Conservation (phyloP, 2,888 invertebrate species). For the Meganola albula region DNA sequence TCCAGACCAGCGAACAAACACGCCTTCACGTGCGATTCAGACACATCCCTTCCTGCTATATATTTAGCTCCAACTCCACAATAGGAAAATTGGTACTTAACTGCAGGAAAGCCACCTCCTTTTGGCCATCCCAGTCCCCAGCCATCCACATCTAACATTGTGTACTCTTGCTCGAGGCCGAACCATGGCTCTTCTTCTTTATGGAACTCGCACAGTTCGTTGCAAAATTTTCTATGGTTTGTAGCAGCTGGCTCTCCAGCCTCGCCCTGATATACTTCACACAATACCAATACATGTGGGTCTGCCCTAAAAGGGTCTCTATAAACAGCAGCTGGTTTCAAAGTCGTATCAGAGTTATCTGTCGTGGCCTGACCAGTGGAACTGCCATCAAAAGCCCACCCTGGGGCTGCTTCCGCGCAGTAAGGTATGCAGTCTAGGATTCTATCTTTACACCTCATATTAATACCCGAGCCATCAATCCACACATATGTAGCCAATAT, state of each 20-base stretch:
- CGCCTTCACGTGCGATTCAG: constrained; percentile 88
- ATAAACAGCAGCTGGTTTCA: constrained; percentile 92
- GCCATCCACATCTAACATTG: constrained; percentile 90
- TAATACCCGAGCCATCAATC: constrained; percentile 88
- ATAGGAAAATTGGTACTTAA: constrained; percentile 92
- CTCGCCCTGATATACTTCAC: constrained; percentile 87
- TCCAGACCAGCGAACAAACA: constrained; percentile 96
- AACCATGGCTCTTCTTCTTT: constrained; percentile 89
- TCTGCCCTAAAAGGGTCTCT: constrained; percentile 93
- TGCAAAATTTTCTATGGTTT: constrained; percentile 84
- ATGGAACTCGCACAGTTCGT: constrained; percentile 83
- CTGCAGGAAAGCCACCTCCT: constrained; percentile 90
- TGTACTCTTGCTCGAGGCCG: constrained; percentile 95
- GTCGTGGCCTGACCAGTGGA: constrained; percentile 89
- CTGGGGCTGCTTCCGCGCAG: constrained; percentile 76
- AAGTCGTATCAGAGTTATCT: constrained; percentile 92
- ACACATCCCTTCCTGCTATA: constrained; percentile 94
- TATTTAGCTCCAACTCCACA: constrained; percentile 97
- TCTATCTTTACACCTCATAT: constrained; percentile 82
- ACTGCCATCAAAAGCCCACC: constrained; percentile 96
- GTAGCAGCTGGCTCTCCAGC: constrained; percentile 83
- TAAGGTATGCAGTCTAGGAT: constrained; percentile 81
- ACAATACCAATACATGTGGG: constrained; percentile 91
- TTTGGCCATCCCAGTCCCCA: constrained; percentile 96
- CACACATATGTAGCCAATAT: constrained; percentile 84